phyloP scores from a whole-genome alignment of 2,113 vertebrate genomes.

The Grammomys surdaster region DNA sequence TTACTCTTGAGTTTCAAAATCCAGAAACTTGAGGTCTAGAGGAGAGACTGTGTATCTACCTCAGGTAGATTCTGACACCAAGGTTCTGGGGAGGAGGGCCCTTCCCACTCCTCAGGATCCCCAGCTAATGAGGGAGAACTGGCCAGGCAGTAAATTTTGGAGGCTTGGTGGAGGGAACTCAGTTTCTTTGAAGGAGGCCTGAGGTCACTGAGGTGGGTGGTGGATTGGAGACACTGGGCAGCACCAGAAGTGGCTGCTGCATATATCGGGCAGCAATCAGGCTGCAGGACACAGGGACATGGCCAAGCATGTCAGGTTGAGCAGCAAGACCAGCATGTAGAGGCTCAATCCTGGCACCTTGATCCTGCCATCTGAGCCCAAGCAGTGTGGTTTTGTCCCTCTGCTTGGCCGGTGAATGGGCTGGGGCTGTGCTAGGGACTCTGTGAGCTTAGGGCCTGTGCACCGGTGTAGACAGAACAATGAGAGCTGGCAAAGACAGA shows the following conservation, averaged over 20 bases:
- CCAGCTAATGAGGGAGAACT: neutral
- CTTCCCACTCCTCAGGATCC: too few species aligned
- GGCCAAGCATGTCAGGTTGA: too few species aligned
- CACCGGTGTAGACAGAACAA: neutral
- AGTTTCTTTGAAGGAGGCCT: neutral
- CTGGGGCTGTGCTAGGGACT: neutral
- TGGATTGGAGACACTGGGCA: neutral
- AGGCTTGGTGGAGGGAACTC: neutral
- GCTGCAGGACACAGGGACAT: too few species aligned
- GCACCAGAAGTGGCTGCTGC: accelerated
- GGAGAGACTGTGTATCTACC: neutral
- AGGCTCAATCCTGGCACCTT: neutral
- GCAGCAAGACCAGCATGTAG: neutral
- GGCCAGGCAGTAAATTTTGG: neutral
- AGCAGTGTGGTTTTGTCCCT: neutral
- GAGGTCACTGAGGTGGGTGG: neutral
- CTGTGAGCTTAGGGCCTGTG: neutral
- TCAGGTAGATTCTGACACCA: neutral
- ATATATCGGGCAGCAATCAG: accelerated
- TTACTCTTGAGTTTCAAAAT: neutral
- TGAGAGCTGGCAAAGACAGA: neutral
- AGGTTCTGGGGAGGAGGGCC: neutral
- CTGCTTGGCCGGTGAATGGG: neutral
- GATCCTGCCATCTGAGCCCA: neutral
- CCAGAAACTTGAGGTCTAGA: neutral